Percentiles rank a stretch among this genome's conserved stretches.
Conservation (phyloP, 2,113 vertebrate genomes). For the Eublepharis macularius region DNA sequence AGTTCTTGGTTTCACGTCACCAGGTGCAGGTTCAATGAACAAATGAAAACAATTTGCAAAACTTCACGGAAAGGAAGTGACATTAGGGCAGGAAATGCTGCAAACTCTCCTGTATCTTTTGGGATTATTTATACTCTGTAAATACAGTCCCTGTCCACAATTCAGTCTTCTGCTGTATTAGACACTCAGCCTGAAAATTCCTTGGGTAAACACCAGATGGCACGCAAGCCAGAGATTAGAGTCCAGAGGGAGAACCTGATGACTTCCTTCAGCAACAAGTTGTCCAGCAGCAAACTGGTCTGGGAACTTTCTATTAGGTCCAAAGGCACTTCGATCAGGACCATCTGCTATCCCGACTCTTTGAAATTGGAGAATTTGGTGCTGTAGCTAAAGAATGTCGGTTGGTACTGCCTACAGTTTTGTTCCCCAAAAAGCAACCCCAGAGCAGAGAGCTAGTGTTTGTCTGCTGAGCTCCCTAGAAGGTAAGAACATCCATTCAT, state of each 20-base stretch:
- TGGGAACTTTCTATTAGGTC: background rate
- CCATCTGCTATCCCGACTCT: background rate
- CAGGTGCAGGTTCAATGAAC: background rate
- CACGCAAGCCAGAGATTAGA: background rate
- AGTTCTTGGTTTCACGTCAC: background rate
- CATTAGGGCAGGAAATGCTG: background rate
- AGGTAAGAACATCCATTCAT: background rate
- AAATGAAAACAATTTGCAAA: constrained; percentile 9
- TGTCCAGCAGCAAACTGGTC: background rate
- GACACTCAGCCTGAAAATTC: background rate
- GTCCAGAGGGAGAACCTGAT: background rate
- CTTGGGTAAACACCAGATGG: background rate
- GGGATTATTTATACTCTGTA: background rate
- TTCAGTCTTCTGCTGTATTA: background rate
- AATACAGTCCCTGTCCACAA: background rate
- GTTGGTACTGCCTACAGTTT: background rate
- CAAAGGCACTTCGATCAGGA: background rate
- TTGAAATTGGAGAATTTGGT: background rate
- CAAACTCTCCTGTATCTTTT: background rate
- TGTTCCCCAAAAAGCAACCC: background rate
- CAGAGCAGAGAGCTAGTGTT: background rate
- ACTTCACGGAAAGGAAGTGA: background rate
- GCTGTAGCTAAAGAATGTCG: background rate
- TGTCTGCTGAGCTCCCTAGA: background rate
- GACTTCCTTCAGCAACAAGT: background rate